Conservation (phyloP, 2,888 invertebrate species). For the Clistopyga incitator region DNA sequence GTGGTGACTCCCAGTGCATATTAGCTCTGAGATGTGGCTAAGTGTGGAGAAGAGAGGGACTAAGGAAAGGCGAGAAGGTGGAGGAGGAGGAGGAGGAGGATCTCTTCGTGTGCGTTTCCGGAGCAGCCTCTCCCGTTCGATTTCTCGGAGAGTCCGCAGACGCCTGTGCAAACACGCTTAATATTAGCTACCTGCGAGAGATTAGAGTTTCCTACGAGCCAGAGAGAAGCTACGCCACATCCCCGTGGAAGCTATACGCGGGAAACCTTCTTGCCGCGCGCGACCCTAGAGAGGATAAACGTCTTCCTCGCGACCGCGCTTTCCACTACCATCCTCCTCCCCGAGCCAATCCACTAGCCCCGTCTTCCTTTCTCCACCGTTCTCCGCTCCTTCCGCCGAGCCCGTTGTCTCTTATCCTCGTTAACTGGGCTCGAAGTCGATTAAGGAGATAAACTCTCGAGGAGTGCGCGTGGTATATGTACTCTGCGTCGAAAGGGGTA, state of each 20-base stretch:
- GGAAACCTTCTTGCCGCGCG: slow-evolving; percentile 45
- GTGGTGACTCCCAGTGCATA: slow-evolving; percentile 28
- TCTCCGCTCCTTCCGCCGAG: slow-evolving; percentile 1
- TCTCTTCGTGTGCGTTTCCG: slow-evolving; percentile 1
- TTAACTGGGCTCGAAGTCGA: slow-evolving; percentile 62
- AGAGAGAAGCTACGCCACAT: slow-evolving; percentile 30
- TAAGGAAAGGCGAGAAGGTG: too few relatives aligned
- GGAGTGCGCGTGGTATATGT: slow-evolving; percentile 12
- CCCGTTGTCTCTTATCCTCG: slow-evolving; percentile 62
- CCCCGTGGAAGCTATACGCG: slow-evolving; percentile 21
- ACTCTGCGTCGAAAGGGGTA: slow-evolving; percentile 20
- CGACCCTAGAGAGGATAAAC: slow-evolving; percentile 66
- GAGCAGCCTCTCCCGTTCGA: slow-evolving; percentile 60
- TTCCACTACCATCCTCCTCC: slow-evolving; percentile 24
- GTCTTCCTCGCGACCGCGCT: slow-evolving; percentile 61
- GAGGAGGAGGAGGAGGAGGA: not conserved
- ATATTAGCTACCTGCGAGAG: slow-evolving; percentile 74
- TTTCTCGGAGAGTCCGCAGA: slow-evolving; percentile 67
- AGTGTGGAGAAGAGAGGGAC: slow-evolving; percentile 24
- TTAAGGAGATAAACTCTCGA: slow-evolving; percentile 66
- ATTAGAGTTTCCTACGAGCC: slow-evolving; percentile 73
- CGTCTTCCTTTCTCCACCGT: slow-evolving; percentile 6
- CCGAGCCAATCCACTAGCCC: slow-evolving; percentile 35
- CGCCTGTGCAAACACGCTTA: slow-evolving; percentile 74
- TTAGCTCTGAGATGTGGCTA: slow-evolving; percentile 25